Conservation (phyloP, 2,113 vertebrate genomes). For the Caretta caretta region DNA sequence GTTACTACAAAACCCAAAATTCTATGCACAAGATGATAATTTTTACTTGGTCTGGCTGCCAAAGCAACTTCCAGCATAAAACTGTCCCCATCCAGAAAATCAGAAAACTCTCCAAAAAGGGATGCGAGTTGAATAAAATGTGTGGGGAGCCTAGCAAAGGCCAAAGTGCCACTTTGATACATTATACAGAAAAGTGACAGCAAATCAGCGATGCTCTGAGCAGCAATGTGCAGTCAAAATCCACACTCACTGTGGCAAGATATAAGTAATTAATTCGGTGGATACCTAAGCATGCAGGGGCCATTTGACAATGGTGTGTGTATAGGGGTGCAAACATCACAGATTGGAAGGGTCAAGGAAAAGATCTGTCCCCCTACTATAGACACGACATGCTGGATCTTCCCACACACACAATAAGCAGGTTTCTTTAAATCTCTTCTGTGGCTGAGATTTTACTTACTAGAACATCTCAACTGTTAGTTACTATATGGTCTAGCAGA, state of each 20-base stretch:
- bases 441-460: rapidly evolving
- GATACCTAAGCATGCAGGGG: background rate
- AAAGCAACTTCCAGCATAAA: background rate
- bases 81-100: background rate
- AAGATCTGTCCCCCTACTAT: rapidly evolving
- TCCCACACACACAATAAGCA: background rate
- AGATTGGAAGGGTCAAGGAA: background rate
- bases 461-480: background rate
- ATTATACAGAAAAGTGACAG: background rate
- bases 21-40: background rate
- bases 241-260: background rate
- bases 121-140: background rate
- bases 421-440: background rate
- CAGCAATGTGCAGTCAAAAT: background rate
- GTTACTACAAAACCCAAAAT: background rate
- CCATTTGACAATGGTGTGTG: background rate
- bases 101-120: background rate
- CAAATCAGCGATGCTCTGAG: background rate
- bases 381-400: background rate
- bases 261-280: background rate
- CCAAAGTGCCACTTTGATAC: background rate
- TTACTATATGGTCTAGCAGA: background rate
- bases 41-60: background rate
- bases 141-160: background rate
- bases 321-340: background rate